phyloP scores from a whole-genome alignment of 2,888 invertebrate genomes.

The Palloptera scutellata region DNA sequence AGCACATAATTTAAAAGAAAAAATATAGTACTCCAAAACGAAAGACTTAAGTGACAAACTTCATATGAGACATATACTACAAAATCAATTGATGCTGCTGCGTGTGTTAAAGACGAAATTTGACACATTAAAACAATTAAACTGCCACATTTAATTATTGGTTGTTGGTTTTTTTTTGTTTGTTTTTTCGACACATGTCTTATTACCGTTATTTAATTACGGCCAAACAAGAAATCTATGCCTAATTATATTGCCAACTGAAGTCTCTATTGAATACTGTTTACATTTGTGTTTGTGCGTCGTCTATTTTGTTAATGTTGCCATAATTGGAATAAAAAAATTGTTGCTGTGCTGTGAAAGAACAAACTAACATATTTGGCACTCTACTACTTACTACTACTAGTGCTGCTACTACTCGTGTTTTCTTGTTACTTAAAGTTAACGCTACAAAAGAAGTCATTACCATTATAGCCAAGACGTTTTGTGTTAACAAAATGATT shows the following conservation, averaged over 20 bases:
- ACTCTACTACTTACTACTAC: slow-evolving; percentile 28
- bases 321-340: slow-evolving; percentile 49
- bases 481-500: slow-evolving; percentile 56
- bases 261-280: not conserved
- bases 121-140: not conserved
- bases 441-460: slow-evolving; percentile 50
- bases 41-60: slow-evolving; percentile 51
- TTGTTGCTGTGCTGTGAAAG: no score
- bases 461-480: slow-evolving; percentile 44
- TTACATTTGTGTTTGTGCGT: not conserved
- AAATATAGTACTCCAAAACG: slow-evolving; percentile 25
- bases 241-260: slow-evolving; percentile 44
- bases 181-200: not conserved
- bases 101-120: slow-evolving; percentile 9
- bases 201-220: not conserved
- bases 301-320: slow-evolving; percentile 20
- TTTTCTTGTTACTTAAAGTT: slow-evolving; percentile 18
- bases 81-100: slow-evolving; percentile 21
- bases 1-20: not conserved
- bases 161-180: not conserved
- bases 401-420: slow-evolving; percentile 12
- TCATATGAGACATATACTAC: slow-evolving; percentile 18
- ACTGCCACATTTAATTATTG: not conserved
- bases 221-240: not conserved
- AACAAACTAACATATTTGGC: slow-evolving; percentile 31